Conservation (phyloP, 2,113 vertebrate species). For the Phylloscopus trochiloides region DNA sequence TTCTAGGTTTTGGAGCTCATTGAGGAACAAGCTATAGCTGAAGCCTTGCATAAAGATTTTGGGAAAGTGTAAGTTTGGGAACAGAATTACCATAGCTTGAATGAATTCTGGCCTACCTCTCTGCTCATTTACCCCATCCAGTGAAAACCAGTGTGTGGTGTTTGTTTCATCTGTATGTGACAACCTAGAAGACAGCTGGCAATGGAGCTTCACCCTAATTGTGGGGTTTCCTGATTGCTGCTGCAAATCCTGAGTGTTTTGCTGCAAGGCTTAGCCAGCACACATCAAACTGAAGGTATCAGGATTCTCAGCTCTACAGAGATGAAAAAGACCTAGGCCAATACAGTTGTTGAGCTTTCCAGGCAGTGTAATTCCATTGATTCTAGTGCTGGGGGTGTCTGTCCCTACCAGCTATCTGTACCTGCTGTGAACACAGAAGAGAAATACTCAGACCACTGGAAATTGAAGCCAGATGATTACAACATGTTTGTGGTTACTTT, state of each 20-base stretch:
- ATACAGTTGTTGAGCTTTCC: background rate
- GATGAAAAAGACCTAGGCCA: background rate
- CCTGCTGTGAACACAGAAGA: background rate
- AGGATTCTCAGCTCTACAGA: background rate
- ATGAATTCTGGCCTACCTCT: background rate
- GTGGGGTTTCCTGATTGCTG: background rate
- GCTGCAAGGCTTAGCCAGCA: background rate
- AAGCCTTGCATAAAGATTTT: background rate
- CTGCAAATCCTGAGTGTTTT: background rate
- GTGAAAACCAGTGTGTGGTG: background rate
- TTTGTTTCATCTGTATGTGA: background rate
- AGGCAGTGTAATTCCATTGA: background rate
- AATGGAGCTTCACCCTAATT: background rate
- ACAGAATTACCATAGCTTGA: background rate
- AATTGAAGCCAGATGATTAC: background rate
- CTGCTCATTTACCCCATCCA: fast-evolving
- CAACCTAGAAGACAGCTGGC: background rate
- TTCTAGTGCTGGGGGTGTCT: background rate
- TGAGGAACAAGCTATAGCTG: background rate
- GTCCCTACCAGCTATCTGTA: background rate
- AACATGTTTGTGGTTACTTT: background rate
- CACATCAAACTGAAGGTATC: background rate
- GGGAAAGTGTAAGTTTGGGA: background rate
- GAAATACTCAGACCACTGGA: background rate
- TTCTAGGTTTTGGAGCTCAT: background rate